Base-by-base conservation (phyloP, 1,140 invertebrate species). In the Thalassaphorura encarpata region DNA sequence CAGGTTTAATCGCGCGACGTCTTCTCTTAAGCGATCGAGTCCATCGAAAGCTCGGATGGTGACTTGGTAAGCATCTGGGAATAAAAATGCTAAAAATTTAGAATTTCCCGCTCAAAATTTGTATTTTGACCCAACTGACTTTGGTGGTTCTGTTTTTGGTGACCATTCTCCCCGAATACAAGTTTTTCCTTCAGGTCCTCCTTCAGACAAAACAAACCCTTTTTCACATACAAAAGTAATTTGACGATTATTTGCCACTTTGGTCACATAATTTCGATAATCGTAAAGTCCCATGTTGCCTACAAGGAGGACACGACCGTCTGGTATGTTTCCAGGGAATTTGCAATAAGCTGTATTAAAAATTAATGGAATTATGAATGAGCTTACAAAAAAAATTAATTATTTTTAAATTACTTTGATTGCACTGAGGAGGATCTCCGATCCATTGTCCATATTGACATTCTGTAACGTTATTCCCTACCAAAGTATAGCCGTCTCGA, bases 281-380 rank as follows among this genome's bases (percentile, higher is more conserved):
- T 97, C 92, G 70, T 97, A 97, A 29, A 94, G 78, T 0, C 94
- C 94, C 89, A 97, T 96, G 67, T 94, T 92, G 2, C 93, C 94
- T 2, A 97, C 91, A 0, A 97, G 72, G 15, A 96, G 75, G 0
- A 97, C 89, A 70, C 91, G 89, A 8, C 94, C 94, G 66, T 95
- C 84, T 48, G 83, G 77, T 41, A 97, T 83, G 57, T 84, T 83
- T 1, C 94, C 93, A 18, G 94, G 94, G 70, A 91, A 95, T 0
- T 89, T 85, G 70, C 94, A 97, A 66, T 87, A 95, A 1, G 95
- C 88, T 89, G 71, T 53, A 75, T 11, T 75, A 40, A 46, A 56
- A 58, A 36, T 51, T 21, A 45, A 8, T 27, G 29, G 19, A 21
- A 54, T 45, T 54, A 24, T 41, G 6, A 36, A 8, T 42, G 19